Conservation (phyloP, 2,888 invertebrate genomes). For the Drosophila greeni region DNA sequence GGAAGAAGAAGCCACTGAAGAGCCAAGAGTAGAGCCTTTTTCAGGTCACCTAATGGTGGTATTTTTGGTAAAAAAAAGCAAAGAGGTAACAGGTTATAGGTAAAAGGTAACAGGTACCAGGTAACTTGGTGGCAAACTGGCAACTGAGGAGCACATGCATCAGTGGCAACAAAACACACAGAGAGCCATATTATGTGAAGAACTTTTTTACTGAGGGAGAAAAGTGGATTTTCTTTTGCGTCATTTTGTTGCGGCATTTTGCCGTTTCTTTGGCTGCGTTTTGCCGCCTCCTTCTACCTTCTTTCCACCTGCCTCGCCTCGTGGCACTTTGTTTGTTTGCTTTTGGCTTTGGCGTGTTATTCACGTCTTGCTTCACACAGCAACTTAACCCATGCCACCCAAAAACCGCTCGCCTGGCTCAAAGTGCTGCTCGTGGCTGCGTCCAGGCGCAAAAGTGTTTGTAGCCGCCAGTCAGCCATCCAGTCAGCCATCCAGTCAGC, state of each 20-base stretch:
- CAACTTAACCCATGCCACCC: conserved; percentile 51
- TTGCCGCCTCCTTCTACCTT: not conserved
- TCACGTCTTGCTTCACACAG: conserved; percentile 56
- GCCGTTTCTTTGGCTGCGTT: conserved; percentile 58
- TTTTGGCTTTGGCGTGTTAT: conserved; percentile 53
- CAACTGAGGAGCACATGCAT: conserved; percentile 22
- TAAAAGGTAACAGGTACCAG: not conserved
- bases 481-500: conserved; percentile 34
- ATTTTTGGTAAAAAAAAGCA: conserved; percentile 53
- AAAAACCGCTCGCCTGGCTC: conserved; percentile 45
- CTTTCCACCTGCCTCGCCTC: not conserved
- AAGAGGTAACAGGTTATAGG: conserved; percentile 16
- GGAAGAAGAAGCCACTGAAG: conserved; percentile 49
- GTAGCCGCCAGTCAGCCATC: conserved; percentile 49
- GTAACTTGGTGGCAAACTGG: conserved; percentile 18
- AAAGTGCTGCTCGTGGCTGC: conserved; percentile 67
- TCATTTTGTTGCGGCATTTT: conserved; percentile 70
- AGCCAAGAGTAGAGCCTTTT: conserved; percentile 33
- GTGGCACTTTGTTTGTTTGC: conserved; percentile 37
- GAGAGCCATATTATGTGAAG: conserved; percentile 30
- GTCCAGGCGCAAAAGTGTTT: conserved; percentile 73
- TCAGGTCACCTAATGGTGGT: conserved; percentile 69
- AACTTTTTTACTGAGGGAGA: conserved; percentile 60
- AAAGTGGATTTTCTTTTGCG: conserved; percentile 72
- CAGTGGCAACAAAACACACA: conserved; percentile 26